Percentiles rank a stretch among this genome's conserved stretches.
Conservation (phyloP, 2,888 invertebrate genomes). For the Hybos culiciformis region DNA sequence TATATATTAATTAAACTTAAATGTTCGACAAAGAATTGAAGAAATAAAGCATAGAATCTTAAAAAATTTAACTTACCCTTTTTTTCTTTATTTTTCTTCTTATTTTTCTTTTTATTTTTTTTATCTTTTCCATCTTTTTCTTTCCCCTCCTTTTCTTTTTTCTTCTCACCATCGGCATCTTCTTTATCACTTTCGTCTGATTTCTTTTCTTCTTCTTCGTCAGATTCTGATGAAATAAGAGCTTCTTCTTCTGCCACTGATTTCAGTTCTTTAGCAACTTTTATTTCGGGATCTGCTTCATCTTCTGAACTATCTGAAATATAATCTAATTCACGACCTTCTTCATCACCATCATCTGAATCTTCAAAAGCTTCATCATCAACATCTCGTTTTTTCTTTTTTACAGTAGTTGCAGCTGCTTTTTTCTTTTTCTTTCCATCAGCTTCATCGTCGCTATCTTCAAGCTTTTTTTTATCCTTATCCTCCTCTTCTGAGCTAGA, state of each 20-base stretch:
- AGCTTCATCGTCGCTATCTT: conserved; percentile 42
- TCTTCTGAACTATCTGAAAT: conserved; percentile 76
- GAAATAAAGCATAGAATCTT: conserved; percentile 5
- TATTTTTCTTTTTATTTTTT: conserved; percentile 44
- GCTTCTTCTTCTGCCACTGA: conserved; percentile 86
- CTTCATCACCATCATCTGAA: conserved; percentile 94
- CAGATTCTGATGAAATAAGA: conserved; percentile 72
- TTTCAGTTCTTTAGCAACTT: conserved; percentile 68
- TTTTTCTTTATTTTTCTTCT: conserved; percentile 51
- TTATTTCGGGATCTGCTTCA: conserved; percentile 57
- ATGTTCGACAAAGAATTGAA: too few species aligned
- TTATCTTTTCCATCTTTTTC: conserved; percentile 39
- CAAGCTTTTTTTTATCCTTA: conserved; percentile 50
- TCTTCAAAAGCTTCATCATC: conserved; percentile 89
- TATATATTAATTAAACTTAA: too few species aligned
- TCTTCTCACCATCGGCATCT: conserved; percentile 58
- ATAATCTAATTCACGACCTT: conserved; percentile 88
- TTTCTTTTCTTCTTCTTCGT: conserved; percentile 70
- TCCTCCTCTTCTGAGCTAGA: conserved; percentile 58
- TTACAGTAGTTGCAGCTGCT: conserved; percentile 40
- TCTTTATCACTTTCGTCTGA: conserved; percentile 64
- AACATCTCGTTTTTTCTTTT: conserved; percentile 67
- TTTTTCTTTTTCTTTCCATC: conserved; percentile 52
- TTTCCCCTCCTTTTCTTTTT: conserved; percentile 50
- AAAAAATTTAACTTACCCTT: conserved; percentile 36